Base-by-base conservation (phyloP, 1,140 invertebrate species). In the Rhyacophila brunnea region DNA sequence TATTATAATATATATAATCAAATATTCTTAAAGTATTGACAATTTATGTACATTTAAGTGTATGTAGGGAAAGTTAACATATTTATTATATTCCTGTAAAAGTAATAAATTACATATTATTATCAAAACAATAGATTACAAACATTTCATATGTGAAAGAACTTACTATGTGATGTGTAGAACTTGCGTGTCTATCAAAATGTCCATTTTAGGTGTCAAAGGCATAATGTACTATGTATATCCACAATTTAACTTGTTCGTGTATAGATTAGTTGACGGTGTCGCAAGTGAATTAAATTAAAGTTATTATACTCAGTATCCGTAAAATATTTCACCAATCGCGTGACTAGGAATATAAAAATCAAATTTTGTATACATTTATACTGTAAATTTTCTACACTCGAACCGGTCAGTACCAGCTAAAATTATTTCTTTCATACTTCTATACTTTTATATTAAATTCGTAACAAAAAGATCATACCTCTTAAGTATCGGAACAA, bases 371-470 rank as follows among this genome's bases (percentile, higher is more conserved):
- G 9, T 54, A 45, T 45, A 44, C 43, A 46, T 44, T 19, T 18
- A 14, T 45, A 45, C 17, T 11, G 14, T 45, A 45, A 45, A 6
- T 10, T 45, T 45, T 17, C 17, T 19, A 14, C 9, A 10, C 17
- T 45, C 9, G 11, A 45, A 45, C 14, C 17, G 6, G 4, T 6
- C 18, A 48, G n/a, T 48, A 42, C 14, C 18, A 40, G 34, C 5
- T 14, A 40, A 42, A 38, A 3, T 14, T 28, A 40, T 19, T 19
- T 15, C 28, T 60, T 60, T 64, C 52, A 60, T 64, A 60, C 53
- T 64, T 60, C 59, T 56, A 49, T 60, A 60, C 62, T 60, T 60
- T 60, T 60, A 60, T 60, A 64, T 28, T 60, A 60, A 56, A 64
- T 28, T 28, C 9, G 23, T 5, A 28, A 28, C 23, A 28, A 9